Conservation (phyloP, 2,888 invertebrate genomes). For the Amphipyra tragopoginis region DNA sequence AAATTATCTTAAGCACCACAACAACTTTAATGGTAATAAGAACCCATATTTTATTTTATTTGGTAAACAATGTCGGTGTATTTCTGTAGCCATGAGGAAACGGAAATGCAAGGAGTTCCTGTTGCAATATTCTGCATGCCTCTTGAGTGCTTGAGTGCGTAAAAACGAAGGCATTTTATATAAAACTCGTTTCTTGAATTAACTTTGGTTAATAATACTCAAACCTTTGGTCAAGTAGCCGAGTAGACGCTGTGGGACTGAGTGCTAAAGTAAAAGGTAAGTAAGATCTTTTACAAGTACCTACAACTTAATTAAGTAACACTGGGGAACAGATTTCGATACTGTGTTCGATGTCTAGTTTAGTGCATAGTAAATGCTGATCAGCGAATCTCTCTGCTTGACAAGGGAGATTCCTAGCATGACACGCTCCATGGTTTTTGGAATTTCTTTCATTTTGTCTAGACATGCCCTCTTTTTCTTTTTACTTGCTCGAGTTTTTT, state of each 20-base stretch:
- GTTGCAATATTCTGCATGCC: constrained; percentile 27
- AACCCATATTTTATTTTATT: constrained; percentile 15
- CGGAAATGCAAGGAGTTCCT: constrained; percentile 30
- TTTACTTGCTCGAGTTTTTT: no score
- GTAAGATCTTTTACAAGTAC: constrained; percentile 10
- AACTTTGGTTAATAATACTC: constrained; percentile 22
- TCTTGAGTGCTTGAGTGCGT: background rate
- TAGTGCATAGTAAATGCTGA: background rate
- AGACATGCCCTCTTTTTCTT: no score
- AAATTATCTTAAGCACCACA: background rate
- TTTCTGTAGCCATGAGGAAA: constrained; percentile 40
- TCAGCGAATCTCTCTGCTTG: no score
- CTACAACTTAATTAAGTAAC: background rate
- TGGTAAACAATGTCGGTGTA: constrained; percentile 14
- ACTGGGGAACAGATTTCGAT: background rate
- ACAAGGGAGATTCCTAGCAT: no score
- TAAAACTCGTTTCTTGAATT: constrained; percentile 32
- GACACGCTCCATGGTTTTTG: no score
- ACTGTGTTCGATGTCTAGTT: background rate
- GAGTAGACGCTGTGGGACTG: background rate
- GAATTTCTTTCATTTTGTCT: no score
- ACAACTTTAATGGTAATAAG: constrained; percentile 2
- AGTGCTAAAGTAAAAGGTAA: no score
- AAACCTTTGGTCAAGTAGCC: constrained; percentile 8
- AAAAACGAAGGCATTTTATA: constrained; percentile 28